A percentile compares a stretch with the other conserved stretches of the same genome.
phyloP scores from a whole-genome alignment of 2,797 vertebrate genomes.

The Eospalax fontanierii region DNA sequence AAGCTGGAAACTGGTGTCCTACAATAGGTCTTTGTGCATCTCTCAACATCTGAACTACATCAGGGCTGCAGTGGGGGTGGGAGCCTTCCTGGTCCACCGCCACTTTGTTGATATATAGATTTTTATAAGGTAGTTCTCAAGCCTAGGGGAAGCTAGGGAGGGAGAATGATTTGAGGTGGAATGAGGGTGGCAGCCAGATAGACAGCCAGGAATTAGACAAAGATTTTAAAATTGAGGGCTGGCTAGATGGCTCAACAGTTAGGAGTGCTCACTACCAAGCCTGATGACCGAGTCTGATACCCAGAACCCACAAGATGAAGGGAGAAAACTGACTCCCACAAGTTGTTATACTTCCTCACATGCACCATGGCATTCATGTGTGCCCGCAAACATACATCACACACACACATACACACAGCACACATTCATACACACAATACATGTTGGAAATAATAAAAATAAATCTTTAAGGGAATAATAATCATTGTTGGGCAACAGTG shows the following conservation, averaged over 20 bases:
- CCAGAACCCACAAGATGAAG: too few relatives aligned
- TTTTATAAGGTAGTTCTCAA: not conserved
- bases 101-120: not conserved
- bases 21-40: not conserved
- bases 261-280: not conserved
- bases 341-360: not conserved
- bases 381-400: too few relatives aligned
- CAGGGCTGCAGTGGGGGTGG: not conserved
- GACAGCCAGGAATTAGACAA: not conserved
- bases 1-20: not conserved
- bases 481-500: too few relatives aligned
- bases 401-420: too few relatives aligned
- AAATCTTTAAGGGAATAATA: too few relatives aligned
- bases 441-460: too few relatives aligned
- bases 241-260: not conserved
- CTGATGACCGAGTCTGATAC: not conserved
- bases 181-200: not conserved
- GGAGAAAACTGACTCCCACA: too few relatives aligned
- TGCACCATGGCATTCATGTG: too few relatives aligned
- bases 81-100: not conserved
- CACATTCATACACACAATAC: too few relatives aligned
- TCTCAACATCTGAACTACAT: not conserved
- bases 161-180: constrained; percentile 24
- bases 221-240: not conserved
- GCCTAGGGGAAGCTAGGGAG: not conserved